Conservation (phyloP, 2,888 invertebrate species). For the Bhutanitis thaidina region DNA sequence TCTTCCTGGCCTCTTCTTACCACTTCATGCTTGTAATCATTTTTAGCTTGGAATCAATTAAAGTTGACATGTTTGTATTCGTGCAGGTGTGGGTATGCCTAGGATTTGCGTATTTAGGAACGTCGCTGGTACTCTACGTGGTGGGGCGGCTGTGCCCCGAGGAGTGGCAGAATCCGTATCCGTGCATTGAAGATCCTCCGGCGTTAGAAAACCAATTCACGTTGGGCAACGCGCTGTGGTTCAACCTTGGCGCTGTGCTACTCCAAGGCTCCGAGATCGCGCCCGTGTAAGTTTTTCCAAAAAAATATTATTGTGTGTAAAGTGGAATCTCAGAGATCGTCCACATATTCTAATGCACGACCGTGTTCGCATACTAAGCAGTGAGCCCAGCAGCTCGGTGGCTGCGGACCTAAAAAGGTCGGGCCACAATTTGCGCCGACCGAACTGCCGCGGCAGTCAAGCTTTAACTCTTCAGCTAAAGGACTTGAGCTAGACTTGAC, state of each 20-base stretch:
- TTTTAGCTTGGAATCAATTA: background rate
- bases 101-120: slow-evolving; percentile 88
- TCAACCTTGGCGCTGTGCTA: slow-evolving; percentile 90
- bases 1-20: too few species aligned
- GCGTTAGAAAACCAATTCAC: slow-evolving; percentile 92
- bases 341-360: too few species aligned
- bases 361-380: too few species aligned
- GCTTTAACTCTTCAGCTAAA: too few species aligned
- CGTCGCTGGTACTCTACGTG: slow-evolving; percentile 89
- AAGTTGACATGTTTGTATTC: background rate
- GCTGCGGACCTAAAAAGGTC: too few species aligned
- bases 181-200: slow-evolving; percentile 90
- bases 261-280: slow-evolving; percentile 94
- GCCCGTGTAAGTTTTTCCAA: slow-evolving; percentile 85
- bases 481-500: too few species aligned
- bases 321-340: too few species aligned
- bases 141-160: slow-evolving; percentile 90
- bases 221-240: slow-evolving; percentile 92
- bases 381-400: too few species aligned
- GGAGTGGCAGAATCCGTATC: slow-evolving; percentile 94
- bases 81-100: slow-evolving; percentile 89
- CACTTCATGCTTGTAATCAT: too few species aligned
- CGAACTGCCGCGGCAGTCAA: too few species aligned
- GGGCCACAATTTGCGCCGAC: too few species aligned
- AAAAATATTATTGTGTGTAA: background rate